Evolutionary conservation across 30 jellyfish, hydroid and myxozoan species (phyloP).

Genomic region (Cassiopea andromeda): DNA sequence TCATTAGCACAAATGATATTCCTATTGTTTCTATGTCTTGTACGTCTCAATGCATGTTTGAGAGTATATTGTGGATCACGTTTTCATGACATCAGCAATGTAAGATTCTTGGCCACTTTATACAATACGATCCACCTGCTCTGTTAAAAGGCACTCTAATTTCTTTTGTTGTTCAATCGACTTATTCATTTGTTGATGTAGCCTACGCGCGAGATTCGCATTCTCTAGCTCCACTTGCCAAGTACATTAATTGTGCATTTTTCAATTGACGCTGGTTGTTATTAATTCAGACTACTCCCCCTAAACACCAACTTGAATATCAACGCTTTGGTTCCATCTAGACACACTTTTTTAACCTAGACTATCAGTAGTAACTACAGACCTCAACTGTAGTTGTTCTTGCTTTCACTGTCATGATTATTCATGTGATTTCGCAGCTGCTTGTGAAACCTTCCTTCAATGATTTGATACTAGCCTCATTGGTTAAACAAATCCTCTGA

Average conservation of each 20-base stretch:
- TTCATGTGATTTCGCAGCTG: too few relatives aligned
- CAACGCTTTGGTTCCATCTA: too few relatives aligned
- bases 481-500: too few relatives aligned
- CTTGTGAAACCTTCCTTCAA: too few relatives aligned
- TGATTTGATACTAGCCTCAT: too few relatives aligned
- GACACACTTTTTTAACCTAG: too few relatives aligned
- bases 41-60: not conserved
- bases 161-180: not conserved
- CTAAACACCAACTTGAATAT: too few relatives aligned
- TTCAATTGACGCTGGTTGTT: constrained; percentile 3
- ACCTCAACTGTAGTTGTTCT: too few relatives aligned
- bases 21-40: not conserved
- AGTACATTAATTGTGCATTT: not conserved
- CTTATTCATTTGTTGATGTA: not conserved
- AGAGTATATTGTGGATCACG: not conserved
- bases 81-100: not conserved
- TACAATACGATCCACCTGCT: not conserved
- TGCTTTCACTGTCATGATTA: too few relatives aligned
- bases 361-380: too few relatives aligned
- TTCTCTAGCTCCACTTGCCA: not conserved
- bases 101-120: not conserved
- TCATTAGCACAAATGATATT: not conserved
- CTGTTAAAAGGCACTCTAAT: not conserved
- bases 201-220: not conserved
- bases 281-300: not conserved